Evolutionary conservation across 2,888 invertebrate genomes (phyloP).

Genomic region (Tetranychus truncatus): DNA sequence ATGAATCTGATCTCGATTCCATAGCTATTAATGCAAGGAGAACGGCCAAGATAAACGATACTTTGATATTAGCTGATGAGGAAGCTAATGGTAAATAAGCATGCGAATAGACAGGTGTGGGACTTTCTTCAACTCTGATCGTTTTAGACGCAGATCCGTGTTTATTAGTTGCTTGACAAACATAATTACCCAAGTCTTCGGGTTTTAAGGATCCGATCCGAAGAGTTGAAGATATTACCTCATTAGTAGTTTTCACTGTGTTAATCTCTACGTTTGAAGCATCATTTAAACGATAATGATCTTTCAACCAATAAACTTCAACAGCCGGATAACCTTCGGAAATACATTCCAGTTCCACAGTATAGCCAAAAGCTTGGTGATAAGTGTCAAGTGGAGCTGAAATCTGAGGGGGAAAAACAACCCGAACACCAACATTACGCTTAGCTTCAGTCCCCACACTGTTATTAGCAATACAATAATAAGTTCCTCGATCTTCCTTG

Average conservation of each 20-base stretch:
- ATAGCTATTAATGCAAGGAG: too few species aligned
- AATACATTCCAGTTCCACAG: slow-evolving; percentile 83
- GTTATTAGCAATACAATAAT: slow-evolving; percentile 57
- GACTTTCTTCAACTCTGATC: neutral
- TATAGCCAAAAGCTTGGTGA: slow-evolving; percentile 70
- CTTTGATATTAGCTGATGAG: neutral
- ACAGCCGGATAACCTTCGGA: slow-evolving; percentile 66
- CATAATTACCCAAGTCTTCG: slow-evolving; percentile 60
- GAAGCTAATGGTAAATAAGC: neutral
- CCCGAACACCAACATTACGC: slow-evolving; percentile 64
- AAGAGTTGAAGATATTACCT: slow-evolving; percentile 70
- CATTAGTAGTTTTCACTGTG: slow-evolving; percentile 73
- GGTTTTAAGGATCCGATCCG: slow-evolving; percentile 75
- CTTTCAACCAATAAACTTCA: slow-evolving; percentile 61
- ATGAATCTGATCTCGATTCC: too few species aligned
- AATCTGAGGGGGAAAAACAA: slow-evolving; percentile 25
- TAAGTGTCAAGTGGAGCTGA: slow-evolving; percentile 23
- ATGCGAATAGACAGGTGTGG: neutral
- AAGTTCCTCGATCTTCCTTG: slow-evolving; percentile 66
- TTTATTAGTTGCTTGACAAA: slow-evolving; percentile 71
- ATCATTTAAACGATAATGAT: slow-evolving; percentile 51
- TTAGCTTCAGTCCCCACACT: slow-evolving; percentile 43
- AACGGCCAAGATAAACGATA: too few species aligned
- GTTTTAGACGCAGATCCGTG: slow-evolving; percentile 39
- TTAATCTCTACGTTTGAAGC: slow-evolving; percentile 74